These are phyloP conservation scores for Thymelicus sylvestris DNA, from an alignment of 2,888 invertebrate genomes.

Conservation along the genomic window DNA sequence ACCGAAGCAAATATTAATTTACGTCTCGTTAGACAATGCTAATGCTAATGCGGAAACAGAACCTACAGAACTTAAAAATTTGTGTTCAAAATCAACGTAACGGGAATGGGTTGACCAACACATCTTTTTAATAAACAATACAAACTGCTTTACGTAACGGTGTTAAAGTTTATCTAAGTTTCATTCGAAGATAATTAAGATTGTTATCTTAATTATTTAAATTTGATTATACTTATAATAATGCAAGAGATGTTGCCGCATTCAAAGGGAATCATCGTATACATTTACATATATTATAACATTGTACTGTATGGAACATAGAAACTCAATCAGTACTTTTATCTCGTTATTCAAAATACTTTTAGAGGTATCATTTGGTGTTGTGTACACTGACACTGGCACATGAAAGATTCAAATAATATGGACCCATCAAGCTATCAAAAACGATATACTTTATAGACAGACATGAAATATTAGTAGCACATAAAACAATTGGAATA, in stretches of 20 bases:
- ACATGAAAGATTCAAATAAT: slow-evolving; percentile 21
- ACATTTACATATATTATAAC: slow-evolving; percentile 22
- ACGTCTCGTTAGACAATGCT: no score
- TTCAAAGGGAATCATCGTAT: slow-evolving; percentile 9
- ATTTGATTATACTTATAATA: not conserved
- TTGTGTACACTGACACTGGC: slow-evolving; percentile 1
- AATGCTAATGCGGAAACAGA: no score
- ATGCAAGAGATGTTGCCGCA: not conserved
- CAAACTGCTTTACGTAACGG: not conserved
- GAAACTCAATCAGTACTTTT: slow-evolving; percentile 14
- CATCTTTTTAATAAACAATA: not conserved
- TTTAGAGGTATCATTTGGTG: slow-evolving; percentile 16
- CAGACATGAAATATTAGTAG: slow-evolving; percentile 8
- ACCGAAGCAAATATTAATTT: no score
- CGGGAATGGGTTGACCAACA: not conserved
- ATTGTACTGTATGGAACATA: not conserved
- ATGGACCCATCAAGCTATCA: slow-evolving; percentile 3
- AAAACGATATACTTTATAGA: slow-evolving; percentile 13
- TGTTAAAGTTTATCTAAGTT: not conserved
- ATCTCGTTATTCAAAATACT: slow-evolving; percentile 4
- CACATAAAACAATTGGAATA: not conserved
- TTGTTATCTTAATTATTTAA: slow-evolving; percentile 18
- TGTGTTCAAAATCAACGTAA: no score
- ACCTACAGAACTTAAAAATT: no score
- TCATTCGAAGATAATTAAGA: slow-evolving; percentile 12